Conservation (phyloP, 2,888 invertebrate genomes). For the Agrochola macilenta region DNA sequence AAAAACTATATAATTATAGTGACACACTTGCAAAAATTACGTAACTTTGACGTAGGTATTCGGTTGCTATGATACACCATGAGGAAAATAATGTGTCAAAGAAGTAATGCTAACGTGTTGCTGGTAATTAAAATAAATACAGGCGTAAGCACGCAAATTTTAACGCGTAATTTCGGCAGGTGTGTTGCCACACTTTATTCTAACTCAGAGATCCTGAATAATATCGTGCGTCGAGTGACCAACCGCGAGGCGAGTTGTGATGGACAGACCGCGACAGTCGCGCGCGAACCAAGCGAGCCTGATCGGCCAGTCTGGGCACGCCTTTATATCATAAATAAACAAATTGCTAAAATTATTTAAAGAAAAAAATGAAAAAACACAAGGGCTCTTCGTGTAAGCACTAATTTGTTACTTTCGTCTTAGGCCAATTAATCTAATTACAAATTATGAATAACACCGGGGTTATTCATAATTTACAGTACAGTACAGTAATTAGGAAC, state of each 20-base stretch:
- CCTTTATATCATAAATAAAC: slow-evolving; percentile 37
- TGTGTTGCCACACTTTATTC: not conserved
- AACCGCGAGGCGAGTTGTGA: slow-evolving; percentile 27
- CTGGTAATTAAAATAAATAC: not conserved
- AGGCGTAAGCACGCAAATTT: not conserved
- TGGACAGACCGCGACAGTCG: slow-evolving; percentile 39
- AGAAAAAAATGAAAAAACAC: not conserved
- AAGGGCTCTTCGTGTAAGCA: not conserved
- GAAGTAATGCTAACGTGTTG: not conserved
- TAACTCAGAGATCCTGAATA: slow-evolving; percentile 17
- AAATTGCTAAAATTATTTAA: not conserved
- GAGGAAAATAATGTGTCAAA: not conserved
- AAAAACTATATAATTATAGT: not conserved
- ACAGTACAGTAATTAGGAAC: too few species aligned
- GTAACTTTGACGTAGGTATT: not conserved
- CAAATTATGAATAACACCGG: not conserved
- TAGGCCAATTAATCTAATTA: not conserved
- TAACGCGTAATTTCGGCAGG: not conserved
- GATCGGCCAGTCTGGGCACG: slow-evolving; percentile 30
- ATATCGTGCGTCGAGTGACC: slow-evolving; percentile 21
- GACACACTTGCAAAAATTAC: not conserved
- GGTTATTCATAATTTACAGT: too few species aligned
- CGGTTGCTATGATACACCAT: not conserved
- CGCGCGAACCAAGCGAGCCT: slow-evolving; percentile 28
- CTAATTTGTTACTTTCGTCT: not conserved